A percentile compares a stretch with the other conserved stretches of the same genome.
These are phyloP conservation scores for Enteromius treurensis DNA, from an alignment of 2,797 vertebrate genomes.

Conservation along the genomic window DNA sequence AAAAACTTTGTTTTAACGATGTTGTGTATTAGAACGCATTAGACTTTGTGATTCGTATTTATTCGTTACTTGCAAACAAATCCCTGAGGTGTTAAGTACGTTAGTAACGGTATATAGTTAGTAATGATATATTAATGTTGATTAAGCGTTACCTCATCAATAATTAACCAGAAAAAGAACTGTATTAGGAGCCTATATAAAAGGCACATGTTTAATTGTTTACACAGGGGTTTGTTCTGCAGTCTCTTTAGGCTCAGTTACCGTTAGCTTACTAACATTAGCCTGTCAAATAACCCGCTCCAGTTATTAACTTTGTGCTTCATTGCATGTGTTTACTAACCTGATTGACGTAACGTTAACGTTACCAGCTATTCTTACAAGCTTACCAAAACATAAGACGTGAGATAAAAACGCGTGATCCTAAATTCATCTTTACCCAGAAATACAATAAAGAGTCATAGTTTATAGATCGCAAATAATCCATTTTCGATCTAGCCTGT, in stretches of 20 bases:
- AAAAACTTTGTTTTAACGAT: neutral
- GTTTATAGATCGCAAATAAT: constrained; percentile 46
- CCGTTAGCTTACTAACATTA: constrained; percentile 32
- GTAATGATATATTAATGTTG: neutral
- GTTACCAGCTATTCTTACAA: neutral
- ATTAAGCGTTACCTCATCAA: neutral
- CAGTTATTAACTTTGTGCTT: neutral
- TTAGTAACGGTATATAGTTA: neutral
- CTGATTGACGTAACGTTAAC: constrained; percentile 4
- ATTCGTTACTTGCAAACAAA: neutral
- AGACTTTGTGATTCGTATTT: neutral
- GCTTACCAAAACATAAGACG: neutral
- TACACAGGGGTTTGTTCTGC: constrained; percentile 21
- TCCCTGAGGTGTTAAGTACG: neutral
- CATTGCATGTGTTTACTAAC: constrained; percentile 10
- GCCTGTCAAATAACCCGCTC: constrained; percentile 1
- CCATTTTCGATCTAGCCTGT: neutral
- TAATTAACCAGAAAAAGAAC: neutral
- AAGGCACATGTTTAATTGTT: neutral
- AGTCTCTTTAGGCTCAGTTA: neutral
- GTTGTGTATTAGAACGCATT: neutral
- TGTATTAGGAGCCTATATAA: neutral
- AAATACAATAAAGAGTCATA: constrained; percentile 62
- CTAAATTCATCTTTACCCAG: neutral
- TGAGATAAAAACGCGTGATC: neutral